Conservation (phyloP, 2,113 vertebrate genomes). For the Esox niger region DNA sequence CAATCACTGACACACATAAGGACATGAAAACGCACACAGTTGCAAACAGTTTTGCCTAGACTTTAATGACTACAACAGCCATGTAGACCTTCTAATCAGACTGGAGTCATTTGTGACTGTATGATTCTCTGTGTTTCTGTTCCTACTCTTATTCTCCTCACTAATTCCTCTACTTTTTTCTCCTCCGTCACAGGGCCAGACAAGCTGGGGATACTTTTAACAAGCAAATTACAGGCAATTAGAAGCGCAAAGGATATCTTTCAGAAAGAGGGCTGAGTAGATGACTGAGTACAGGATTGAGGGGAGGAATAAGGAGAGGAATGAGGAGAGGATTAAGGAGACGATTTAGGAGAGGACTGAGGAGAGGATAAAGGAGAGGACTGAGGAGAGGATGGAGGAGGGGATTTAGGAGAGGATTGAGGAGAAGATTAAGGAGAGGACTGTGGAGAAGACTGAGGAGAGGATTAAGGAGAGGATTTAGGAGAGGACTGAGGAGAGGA, state of each 20-base stretch:
- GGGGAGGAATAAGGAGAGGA: too few species aligned
- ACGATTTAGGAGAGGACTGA: too few species aligned
- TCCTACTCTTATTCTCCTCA: conserved; percentile 17
- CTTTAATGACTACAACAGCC: not conserved
- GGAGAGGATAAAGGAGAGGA: not conserved
- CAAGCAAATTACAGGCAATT: conserved; percentile 73
- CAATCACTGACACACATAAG: conserved; percentile 3
- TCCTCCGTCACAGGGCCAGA: conserved; percentile 65
- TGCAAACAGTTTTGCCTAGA: too few species aligned
- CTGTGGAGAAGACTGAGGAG: too few species aligned
- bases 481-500: too few species aligned
- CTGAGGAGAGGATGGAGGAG: not conserved
- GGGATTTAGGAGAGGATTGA: too few species aligned
- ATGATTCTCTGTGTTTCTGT: conserved; percentile 3
- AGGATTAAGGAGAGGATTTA: too few species aligned
- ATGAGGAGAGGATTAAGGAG: too few species aligned
- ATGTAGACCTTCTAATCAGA: not conserved
- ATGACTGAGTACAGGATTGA: too few species aligned
- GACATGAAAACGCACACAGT: too few species aligned
- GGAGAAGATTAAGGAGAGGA: too few species aligned
- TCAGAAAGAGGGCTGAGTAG: conserved; percentile 50
- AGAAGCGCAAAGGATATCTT: conserved; percentile 75
- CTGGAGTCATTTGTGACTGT: not conserved
- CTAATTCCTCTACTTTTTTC: conserved; percentile 63
- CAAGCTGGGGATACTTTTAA: conserved; percentile 72